Evolutionary conservation across 1,140 invertebrate genomes (phyloP).

Genomic region (Hyphantria cunea): DNA sequence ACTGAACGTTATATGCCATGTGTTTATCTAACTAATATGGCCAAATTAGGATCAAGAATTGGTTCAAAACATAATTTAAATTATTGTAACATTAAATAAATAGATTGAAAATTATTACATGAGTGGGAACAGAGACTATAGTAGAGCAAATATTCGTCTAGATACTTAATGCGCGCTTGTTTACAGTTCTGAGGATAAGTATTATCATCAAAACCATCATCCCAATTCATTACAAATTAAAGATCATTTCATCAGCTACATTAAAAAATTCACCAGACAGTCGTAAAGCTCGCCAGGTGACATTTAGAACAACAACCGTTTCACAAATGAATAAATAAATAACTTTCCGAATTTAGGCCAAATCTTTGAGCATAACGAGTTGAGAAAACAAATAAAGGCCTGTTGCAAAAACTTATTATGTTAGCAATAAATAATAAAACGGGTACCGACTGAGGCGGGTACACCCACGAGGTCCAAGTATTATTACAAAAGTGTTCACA

Average conservation of each 20-base stretch:
- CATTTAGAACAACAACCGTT: slow-evolving; percentile 20
- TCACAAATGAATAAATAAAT: slow-evolving; percentile 69
- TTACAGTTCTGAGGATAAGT: too few species aligned
- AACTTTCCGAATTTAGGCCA: slow-evolving; percentile 66
- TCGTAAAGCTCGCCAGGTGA: slow-evolving; percentile 18
- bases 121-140: too few species aligned
- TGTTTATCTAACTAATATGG: too few species aligned
- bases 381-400: slow-evolving; percentile 72
- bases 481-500: slow-evolving; percentile 63
- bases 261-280: slow-evolving; percentile 14
- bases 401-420: slow-evolving; percentile 55
- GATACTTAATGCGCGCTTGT: too few species aligned
- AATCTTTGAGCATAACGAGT: slow-evolving; percentile 73
- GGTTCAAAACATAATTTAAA: too few species aligned
- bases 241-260: slow-evolving; percentile 6
- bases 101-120: too few species aligned
- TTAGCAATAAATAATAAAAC: slow-evolving; percentile 70
- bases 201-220: not conserved
- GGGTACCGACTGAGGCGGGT: slow-evolving; percentile 31
- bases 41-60: too few species aligned
- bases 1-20: too few species aligned
- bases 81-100: too few species aligned
- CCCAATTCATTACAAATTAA: not conserved
- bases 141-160: too few species aligned
- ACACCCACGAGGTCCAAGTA: slow-evolving; percentile 55